Conservation (phyloP, 2,888 invertebrate species). For the Creontiades dilutus region DNA sequence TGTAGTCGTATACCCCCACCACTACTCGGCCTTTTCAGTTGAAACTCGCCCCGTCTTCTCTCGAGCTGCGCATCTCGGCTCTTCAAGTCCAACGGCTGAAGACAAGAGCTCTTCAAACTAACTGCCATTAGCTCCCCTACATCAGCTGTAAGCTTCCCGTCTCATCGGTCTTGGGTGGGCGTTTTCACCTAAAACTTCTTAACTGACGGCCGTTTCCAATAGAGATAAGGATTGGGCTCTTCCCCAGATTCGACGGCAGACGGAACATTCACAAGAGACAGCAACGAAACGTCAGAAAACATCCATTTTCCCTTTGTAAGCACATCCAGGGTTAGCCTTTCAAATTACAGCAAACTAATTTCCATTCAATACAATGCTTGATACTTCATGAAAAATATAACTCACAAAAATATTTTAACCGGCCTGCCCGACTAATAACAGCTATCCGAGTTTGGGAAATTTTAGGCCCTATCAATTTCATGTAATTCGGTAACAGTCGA, state of each 20-base stretch:
- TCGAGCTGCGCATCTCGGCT: background rate
- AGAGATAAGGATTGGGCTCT: background rate
- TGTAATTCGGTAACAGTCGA: too few relatives aligned
- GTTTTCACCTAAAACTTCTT: constrained; percentile 32
- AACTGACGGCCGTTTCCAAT: background rate
- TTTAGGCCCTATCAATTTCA: too few relatives aligned
- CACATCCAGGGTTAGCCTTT: background rate
- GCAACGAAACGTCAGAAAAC: background rate
- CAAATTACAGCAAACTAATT: background rate
- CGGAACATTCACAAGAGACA: background rate
- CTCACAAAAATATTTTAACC: too few relatives aligned
- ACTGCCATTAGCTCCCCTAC: constrained; percentile 65
- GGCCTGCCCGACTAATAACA: too few relatives aligned
- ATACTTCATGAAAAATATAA: background rate
- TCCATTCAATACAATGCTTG: background rate
- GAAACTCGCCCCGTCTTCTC: background rate
- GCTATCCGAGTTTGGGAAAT: too few relatives aligned
- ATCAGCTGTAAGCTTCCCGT: background rate
- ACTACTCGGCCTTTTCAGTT: background rate
- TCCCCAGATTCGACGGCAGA: background rate
- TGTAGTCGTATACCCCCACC: constrained; percentile 1
- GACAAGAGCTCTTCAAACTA: constrained; percentile 66
- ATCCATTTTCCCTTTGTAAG: background rate
- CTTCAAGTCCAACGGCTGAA: constrained; percentile 53
- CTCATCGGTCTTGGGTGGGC: background rate